Conservation (phyloP, 2,888 invertebrate species). For the Bugula neritina region DNA sequence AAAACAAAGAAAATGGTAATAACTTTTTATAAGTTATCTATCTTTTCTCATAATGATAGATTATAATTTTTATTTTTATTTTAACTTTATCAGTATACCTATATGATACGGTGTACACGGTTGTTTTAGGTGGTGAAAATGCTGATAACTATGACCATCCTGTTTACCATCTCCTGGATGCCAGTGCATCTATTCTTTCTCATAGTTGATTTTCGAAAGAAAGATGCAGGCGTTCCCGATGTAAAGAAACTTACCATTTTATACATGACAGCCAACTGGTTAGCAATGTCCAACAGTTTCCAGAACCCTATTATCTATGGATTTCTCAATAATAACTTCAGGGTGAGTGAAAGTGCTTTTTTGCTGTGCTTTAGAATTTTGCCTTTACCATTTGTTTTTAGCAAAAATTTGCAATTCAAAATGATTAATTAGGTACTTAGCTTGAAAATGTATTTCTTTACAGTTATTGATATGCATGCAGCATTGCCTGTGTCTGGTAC, state of each 20-base stretch:
- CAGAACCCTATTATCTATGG: constrained; percentile 51
- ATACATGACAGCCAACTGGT: constrained; percentile 46
- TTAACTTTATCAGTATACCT: too few species aligned
- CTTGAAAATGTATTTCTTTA: too few species aligned
- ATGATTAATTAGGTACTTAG: neutral
- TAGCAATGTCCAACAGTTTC: constrained; percentile 52
- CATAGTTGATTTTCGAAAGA: constrained; percentile 36
- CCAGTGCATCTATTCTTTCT: constrained; percentile 47
- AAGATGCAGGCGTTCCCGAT: constrained; percentile 28
- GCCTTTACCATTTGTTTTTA: too few species aligned
- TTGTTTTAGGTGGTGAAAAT: constrained; percentile 45
- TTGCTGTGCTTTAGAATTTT: too few species aligned
- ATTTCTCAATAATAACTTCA: constrained; percentile 50
- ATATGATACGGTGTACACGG: neutral
- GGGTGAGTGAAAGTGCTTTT: too few species aligned
- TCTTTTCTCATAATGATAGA: too few species aligned
- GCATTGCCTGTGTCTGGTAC: too few species aligned
- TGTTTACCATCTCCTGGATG: constrained; percentile 49
- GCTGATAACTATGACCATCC: constrained; percentile 43
- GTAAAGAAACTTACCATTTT: constrained; percentile 35
- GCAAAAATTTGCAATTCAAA: too few species aligned
- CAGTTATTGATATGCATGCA: too few species aligned
- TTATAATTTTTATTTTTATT: too few species aligned
- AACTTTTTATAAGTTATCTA: too few species aligned
- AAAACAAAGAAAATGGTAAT: constrained; percentile 54